Evolutionary conservation across 1,140 invertebrate genomes (phyloP).

Genomic region (Hydropsyche tenuis): DNA sequence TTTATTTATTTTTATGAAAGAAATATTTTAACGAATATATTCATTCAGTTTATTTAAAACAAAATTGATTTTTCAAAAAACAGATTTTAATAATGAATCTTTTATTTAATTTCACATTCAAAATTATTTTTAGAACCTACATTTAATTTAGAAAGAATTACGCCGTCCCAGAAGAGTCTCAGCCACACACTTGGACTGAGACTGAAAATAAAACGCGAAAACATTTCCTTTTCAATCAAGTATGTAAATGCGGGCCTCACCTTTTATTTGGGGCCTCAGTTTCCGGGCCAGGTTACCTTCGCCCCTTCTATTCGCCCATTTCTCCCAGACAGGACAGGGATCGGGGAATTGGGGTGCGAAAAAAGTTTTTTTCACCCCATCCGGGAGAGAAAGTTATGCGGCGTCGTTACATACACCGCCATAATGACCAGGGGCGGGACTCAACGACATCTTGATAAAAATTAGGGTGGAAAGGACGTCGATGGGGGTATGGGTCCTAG

Average conservation of each 20-base stretch:
- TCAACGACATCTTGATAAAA: slow-evolving; percentile 49
- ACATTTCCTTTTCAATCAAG: slow-evolving; percentile 42
- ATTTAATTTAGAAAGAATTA: no score
- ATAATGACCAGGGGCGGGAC: slow-evolving; percentile 42
- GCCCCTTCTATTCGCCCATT: background rate
- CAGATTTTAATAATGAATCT: no score
- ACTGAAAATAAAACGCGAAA: slow-evolving; percentile 4
- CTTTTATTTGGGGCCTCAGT: slow-evolving; percentile 29
- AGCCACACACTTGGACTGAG: background rate
- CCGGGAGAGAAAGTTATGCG: slow-evolving; percentile 46
- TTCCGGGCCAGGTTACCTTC: slow-evolving; percentile 29
- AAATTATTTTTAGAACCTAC: no score
- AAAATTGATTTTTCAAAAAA: no score
- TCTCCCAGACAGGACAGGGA: background rate
- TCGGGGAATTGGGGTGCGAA: slow-evolving; percentile 45
- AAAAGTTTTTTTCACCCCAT: slow-evolving; percentile 47
- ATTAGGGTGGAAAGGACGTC: background rate
- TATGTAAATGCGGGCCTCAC: slow-evolving; percentile 36
- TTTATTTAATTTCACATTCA: no score
- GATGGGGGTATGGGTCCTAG: background rate
- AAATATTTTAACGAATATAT: no score
- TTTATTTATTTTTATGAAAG: no score
- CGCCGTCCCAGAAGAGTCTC: no score
- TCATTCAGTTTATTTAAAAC: no score
- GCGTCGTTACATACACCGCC: slow-evolving; percentile 47